phyloP scores from a whole-genome alignment of 2,113 vertebrate species.

The Mirounga angustirostris region DNA sequence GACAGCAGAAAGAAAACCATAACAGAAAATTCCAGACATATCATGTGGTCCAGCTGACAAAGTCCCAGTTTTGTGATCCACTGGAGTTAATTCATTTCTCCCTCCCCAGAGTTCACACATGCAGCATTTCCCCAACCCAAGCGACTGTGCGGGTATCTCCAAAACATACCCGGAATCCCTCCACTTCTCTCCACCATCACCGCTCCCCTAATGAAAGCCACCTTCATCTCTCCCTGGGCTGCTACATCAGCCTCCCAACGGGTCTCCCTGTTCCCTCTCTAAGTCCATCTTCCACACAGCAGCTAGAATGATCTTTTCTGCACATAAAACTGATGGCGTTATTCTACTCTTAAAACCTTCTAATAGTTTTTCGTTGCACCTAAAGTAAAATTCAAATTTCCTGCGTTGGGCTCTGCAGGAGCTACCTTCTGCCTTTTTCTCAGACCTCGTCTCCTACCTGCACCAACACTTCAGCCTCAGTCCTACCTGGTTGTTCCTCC shows the following conservation, averaged over 20 bases:
- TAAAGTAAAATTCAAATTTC: background rate
- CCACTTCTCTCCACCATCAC: background rate
- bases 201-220: background rate
- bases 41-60: slow-evolving; percentile 65
- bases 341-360: slow-evolving; percentile 3
- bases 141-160: background rate
- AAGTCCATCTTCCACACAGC: background rate
- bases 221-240: background rate
- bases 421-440: background rate
- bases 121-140: background rate
- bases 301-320: background rate
- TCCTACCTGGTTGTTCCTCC: background rate
- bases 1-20: slow-evolving; percentile 73
- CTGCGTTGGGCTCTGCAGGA: background rate
- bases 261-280: background rate
- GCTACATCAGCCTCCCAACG: rapidly evolving
- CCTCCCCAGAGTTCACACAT: slow-evolving; percentile 22
- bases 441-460: background rate
- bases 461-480: background rate
- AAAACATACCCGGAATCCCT: background rate
- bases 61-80: slow-evolving; percentile 67
- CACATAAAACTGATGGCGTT: background rate
- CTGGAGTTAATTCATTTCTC: slow-evolving; percentile 57
- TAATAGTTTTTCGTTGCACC: background rate
- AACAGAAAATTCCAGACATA: slow-evolving; percentile 81